A percentile compares a stretch with the other conserved stretches of the same genome.
Evolutionary conservation across 2,797 vertebrate genomes (phyloP).

Genomic region (Cyprinella venusta): DNA sequence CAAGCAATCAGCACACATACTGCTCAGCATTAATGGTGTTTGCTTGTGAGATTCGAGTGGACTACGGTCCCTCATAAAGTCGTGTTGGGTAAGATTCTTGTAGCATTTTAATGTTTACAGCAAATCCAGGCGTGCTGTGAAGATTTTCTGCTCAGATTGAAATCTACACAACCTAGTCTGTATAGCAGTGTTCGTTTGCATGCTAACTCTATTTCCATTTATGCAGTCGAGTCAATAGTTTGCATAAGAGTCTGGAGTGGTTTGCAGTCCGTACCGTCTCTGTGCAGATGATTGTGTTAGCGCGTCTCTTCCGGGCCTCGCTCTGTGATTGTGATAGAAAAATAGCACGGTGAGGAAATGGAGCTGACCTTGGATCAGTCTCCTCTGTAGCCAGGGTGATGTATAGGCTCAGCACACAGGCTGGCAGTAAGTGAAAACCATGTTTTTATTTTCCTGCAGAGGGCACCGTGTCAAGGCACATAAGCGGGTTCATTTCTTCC

Average conservation of each 20-base stretch:
- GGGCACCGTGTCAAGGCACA: conserved; percentile 78
- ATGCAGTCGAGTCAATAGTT: conserved; percentile 36
- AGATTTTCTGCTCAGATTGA: background rate
- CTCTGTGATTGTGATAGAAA: conserved; percentile 77
- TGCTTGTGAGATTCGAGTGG: conserved; percentile 22
- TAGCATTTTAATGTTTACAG: conserved; percentile 38
- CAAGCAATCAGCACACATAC: conserved; percentile 43
- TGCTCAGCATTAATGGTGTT: conserved; percentile 53
- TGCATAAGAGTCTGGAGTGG: conserved; percentile 37
- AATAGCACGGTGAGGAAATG: conserved; percentile 80
- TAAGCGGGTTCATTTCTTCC: conserved; percentile 80
- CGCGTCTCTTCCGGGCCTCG: conserved; percentile 63
- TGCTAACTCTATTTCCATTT: conserved; percentile 13
- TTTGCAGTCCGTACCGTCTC: conserved; percentile 16
- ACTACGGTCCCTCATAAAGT: conserved; percentile 10
- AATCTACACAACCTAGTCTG: background rate
- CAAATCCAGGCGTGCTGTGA: background rate
- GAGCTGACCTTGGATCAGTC: conserved; percentile 81
- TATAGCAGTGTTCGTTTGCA: conserved; percentile 28
- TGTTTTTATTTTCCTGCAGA: conserved; percentile 83
- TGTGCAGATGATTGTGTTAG: conserved; percentile 50
- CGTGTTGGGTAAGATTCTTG: conserved; percentile 9
- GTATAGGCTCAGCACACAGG: conserved; percentile 74
- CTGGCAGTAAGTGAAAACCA: conserved; percentile 81
- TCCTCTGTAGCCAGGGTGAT: conserved; percentile 80